phyloP scores from a whole-genome alignment of 2,797 vertebrate genomes.

The Protonibea diacanthus region DNA sequence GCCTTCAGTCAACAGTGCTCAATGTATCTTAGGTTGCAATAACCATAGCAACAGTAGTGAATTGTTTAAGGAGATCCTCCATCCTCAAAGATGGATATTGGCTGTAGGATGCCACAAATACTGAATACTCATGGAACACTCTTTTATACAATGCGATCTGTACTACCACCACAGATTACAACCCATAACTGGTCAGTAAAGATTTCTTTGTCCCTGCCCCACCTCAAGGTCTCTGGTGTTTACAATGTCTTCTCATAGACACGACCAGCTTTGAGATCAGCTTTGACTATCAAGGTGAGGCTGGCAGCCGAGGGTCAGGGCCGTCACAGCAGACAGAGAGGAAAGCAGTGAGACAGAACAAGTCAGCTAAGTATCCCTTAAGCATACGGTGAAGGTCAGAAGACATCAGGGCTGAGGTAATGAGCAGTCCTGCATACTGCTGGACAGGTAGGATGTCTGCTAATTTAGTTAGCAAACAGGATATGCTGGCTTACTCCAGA shows the following conservation, averaged over 20 bases:
- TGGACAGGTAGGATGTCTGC: slow-evolving; percentile 12
- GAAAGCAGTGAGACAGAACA: slow-evolving; percentile 2
- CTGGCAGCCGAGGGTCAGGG: not conserved
- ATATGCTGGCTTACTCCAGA: not conserved
- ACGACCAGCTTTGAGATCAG: slow-evolving; percentile 4
- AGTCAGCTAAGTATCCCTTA: slow-evolving; percentile 14
- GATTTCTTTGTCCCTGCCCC: not conserved
- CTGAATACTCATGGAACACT: not conserved
- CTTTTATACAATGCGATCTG: not conserved
- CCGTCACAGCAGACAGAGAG: not conserved
- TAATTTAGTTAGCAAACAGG: slow-evolving; percentile 16
- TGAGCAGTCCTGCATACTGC: not conserved
- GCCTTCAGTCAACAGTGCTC: not conserved
- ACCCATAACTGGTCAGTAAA: not conserved
- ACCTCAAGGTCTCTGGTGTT: not conserved
- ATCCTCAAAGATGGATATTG: not conserved
- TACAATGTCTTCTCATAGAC: not conserved
- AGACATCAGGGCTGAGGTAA: slow-evolving; percentile 13
- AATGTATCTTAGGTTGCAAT: slow-evolving; percentile 13
- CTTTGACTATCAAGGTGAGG: slow-evolving; percentile 17
- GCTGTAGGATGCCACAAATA: not conserved
- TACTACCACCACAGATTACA: not conserved
- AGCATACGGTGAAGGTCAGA: slow-evolving; percentile 7
- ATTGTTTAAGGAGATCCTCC: not conserved
- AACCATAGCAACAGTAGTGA: slow-evolving; percentile 17